These are phyloP conservation scores for Danio albolineatus DNA, from an alignment of 2,797 vertebrate genomes.

Conservation along the genomic window DNA sequence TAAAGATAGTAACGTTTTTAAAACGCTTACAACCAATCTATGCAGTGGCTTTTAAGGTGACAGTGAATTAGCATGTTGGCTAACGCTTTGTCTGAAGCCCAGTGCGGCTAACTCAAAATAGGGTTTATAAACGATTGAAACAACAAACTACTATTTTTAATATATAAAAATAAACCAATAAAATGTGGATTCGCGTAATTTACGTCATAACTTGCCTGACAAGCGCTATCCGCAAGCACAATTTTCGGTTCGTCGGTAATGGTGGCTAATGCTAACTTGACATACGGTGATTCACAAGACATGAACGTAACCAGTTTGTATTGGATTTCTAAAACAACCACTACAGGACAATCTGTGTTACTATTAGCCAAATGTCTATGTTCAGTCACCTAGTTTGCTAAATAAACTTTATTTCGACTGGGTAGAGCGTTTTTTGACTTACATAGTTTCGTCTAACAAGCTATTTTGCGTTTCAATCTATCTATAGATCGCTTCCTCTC, in stretches of 20 bases:
- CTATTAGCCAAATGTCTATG: not conserved
- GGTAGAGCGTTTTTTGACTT: not conserved
- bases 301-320: not conserved
- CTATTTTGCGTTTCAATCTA: not conserved
- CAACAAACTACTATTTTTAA: not conserved
- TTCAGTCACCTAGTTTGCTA: too few relatives aligned
- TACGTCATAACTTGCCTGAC: not conserved
- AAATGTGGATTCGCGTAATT: not conserved
- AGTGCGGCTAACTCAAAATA: not conserved
- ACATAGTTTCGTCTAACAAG: slow-evolving; percentile 12
- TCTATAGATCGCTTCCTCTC: not conserved
- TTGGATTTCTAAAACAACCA: not conserved
- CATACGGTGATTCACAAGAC: not conserved
- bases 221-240: not conserved
- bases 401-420: not conserved
- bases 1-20: slow-evolving; percentile 41
- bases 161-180: not conserved
- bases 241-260: not conserved
- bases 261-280: slow-evolving; percentile 28
- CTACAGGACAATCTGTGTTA: not conserved
- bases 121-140: not conserved
- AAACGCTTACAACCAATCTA: not conserved
- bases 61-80: slow-evolving; percentile 20
- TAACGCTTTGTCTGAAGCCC: slow-evolving; percentile 36
- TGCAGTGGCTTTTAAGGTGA: not conserved